These are phyloP conservation scores for Craniophora ligustri DNA, from an alignment of 2,888 invertebrate genomes.

Conservation along the genomic window DNA sequence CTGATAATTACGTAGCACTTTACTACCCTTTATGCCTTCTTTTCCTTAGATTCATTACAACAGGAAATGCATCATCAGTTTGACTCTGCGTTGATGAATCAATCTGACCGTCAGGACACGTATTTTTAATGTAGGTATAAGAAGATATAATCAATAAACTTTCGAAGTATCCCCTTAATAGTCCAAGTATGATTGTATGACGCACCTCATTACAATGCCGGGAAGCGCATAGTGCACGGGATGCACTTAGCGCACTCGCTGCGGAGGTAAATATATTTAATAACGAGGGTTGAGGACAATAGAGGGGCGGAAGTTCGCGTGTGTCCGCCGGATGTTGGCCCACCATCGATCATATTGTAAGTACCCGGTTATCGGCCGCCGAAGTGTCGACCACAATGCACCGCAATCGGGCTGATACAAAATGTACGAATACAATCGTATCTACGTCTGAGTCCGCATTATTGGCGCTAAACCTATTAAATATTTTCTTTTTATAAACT, in stretches of 20 bases:
- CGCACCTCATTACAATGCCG: slow-evolving; percentile 52
- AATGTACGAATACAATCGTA: too few species aligned
- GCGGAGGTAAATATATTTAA: slow-evolving; percentile 59
- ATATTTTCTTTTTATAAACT: too few species aligned
- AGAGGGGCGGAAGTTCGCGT: slow-evolving; percentile 73
- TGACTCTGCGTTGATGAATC: too few species aligned
- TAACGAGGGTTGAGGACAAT: slow-evolving; percentile 77
- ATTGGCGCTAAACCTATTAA: too few species aligned
- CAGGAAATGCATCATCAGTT: too few species aligned
- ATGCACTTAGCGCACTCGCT: slow-evolving; percentile 63
- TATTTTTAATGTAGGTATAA: too few species aligned
- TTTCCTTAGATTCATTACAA: too few species aligned
- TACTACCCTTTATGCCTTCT: too few species aligned
- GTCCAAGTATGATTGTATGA: slow-evolving; percentile 25
- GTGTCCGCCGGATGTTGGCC: slow-evolving; percentile 82
- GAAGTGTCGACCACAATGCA: slow-evolving; percentile 3
- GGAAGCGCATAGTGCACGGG: slow-evolving; percentile 51
- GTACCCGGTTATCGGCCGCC: slow-evolving; percentile 37
- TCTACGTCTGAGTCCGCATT: too few species aligned
- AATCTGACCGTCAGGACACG: too few species aligned
- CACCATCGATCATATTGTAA: slow-evolving; percentile 67
- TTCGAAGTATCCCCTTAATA: background rate
- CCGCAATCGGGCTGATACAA: background rate
- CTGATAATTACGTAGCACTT: too few species aligned
- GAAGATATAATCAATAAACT: too few species aligned